Base-by-base conservation (phyloP, 2,113 vertebrate species). In the Uropsilus gracilis region DNA sequence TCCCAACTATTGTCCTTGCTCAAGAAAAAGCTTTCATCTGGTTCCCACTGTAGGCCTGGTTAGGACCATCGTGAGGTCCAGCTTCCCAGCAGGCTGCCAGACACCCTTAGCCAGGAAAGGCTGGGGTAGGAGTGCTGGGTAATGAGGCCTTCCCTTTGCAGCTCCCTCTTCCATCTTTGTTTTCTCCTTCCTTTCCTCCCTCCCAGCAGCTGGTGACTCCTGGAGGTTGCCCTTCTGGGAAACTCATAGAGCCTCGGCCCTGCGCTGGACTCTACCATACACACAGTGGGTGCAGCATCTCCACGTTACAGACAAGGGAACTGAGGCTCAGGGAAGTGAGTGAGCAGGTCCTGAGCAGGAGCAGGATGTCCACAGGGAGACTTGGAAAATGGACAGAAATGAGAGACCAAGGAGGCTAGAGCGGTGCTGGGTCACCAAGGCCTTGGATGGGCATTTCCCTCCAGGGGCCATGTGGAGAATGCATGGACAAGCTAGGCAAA, bases 191-290 rank as follows among this genome's bases (percentile, higher is more conserved):
- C 44, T 34, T 39, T 57, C 30, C n/a, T 13, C 53, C 73, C 3
- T 5, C 24, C 46, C 5, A 1, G 42, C 71, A 14, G 3, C 22
- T 55, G 34, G 12, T 5, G 8, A 71, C 20, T 2, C 55, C 1
- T 16, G 24, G 9, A 18, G 6, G 22, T 37, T 32, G 6, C 53
- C 32, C 30, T 28, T 17, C 32, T 8, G 55, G 71, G 55, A 42
- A 46, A 37, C 78, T 0, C 0, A 18, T 0, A 20, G 37, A 30
- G 32, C 4, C 20, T 2, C 3, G 28, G 24, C 4, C 24, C 10
- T 1, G 3, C 3, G 28, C n/a, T 46, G 30, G 59, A 14, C 11
- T 17, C 44, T 80, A 20, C 66, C 22, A 10, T 1, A 22, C 1
- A 42, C 37, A 55, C 24, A 39, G 78, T 11, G 5, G 22, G 34